Evolutionary conservation across 2,888 invertebrate genomes (phyloP).

Genomic region (Drosophila leonis): DNA sequence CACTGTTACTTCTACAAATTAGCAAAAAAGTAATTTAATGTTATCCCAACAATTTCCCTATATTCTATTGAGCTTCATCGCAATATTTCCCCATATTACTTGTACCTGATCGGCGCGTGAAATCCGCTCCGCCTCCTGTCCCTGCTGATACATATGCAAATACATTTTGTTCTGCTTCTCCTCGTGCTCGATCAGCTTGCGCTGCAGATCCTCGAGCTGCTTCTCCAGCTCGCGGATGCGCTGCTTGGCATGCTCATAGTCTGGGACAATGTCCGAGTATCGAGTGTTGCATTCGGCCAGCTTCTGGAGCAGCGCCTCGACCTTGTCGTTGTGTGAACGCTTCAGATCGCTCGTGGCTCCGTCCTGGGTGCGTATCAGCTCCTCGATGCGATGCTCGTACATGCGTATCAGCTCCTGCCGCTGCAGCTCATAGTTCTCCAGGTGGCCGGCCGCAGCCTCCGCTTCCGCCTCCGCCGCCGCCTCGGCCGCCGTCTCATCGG

Average conservation of each 20-base stretch:
- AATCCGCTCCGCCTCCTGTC: constrained; percentile 91
- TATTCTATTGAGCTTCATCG: not conserved
- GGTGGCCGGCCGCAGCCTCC: constrained; percentile 71
- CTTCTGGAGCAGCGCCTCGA: constrained; percentile 90
- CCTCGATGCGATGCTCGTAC: constrained; percentile 91
- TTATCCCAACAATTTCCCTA: not conserved
- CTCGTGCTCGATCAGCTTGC: constrained; percentile 90
- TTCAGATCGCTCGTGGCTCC: constrained; percentile 91
- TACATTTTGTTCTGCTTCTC: constrained; percentile 91
- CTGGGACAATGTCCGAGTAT: constrained; percentile 91
- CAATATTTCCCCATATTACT: constrained; percentile 1
- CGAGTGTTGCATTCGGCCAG: constrained; percentile 91
- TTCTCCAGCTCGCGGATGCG: constrained; percentile 89
- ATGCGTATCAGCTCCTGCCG: constrained; percentile 89
- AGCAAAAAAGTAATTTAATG: no score
- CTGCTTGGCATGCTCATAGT: constrained; percentile 91
- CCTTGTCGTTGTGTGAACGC: constrained; percentile 92
- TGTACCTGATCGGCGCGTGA: constrained; percentile 90
- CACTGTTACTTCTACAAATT: not conserved
- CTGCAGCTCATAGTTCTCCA: constrained; percentile 88
- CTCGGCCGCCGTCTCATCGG: constrained; percentile 18
- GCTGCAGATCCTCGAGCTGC: constrained; percentile 90
- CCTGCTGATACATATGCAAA: constrained; percentile 93
- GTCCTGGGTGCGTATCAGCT: constrained; percentile 88
- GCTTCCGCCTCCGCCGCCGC: constrained; percentile 47